A percentile compares a stretch with the other conserved stretches of the same genome.
Conservation (phyloP, 2,888 invertebrate species). For the Cyrtodaria siliqua region DNA sequence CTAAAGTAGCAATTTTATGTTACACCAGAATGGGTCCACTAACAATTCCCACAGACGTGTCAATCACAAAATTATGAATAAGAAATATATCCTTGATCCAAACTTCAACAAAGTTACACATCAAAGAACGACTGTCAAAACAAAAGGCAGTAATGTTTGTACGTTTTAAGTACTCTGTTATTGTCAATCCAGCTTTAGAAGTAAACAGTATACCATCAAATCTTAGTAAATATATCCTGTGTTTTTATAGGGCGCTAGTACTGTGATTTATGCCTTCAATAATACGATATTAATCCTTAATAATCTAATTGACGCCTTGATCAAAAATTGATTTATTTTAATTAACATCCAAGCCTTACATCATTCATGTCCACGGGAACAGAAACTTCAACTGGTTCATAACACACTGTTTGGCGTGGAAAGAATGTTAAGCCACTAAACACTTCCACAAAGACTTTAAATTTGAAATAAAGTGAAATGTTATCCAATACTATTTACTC, state of each 20-base stretch:
- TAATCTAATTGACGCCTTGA: too few species aligned
- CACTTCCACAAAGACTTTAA: conserved; percentile 20
- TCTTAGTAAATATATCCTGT: conserved; percentile 19
- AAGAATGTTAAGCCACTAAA: too few species aligned
- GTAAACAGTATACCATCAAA: conserved; percentile 12
- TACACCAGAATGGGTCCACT: too few species aligned
- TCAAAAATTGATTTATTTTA: too few species aligned
- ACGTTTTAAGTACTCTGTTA: not conserved
- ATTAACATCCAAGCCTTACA: too few species aligned
- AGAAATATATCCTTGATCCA: too few species aligned
- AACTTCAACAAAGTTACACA: conserved; percentile 1
- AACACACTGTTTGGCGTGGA: too few species aligned
- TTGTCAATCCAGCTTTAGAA: not conserved
- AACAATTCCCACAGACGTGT: not conserved
- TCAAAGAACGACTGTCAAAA: conserved; percentile 22
- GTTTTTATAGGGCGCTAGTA: conserved; percentile 6
- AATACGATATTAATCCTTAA: too few species aligned
- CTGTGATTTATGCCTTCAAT: conserved; percentile 2
- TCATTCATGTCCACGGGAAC: too few species aligned
- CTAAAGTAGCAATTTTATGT: too few species aligned
- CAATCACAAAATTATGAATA: too few species aligned
- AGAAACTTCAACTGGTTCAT: too few species aligned
- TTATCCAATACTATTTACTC: not conserved
- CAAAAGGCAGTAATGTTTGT: conserved; percentile 9
- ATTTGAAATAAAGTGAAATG: conserved; percentile 6